Evolutionary conservation across 2,888 invertebrate genomes (phyloP), one percentile per base, ranked within the genome.

Genomic region (Allygus modestus): DNA sequence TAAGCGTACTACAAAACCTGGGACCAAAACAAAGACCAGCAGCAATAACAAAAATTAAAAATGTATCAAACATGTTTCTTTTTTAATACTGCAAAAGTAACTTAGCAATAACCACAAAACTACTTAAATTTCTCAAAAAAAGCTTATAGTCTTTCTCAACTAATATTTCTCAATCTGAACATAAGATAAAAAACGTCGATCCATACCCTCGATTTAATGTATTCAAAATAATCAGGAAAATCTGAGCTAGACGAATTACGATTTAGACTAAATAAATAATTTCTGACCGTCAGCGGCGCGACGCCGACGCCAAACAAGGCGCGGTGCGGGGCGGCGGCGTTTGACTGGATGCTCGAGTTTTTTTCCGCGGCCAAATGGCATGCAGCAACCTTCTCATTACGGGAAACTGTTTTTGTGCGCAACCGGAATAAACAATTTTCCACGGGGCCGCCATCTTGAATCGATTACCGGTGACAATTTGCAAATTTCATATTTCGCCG

Each of bases 401-500:
- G 79, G 79, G 79, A 79, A 79, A 79, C 79, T 31, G 79, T 79
- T 79, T 79, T 79, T 79, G 79, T 79, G 33, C 79, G 79, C 79
- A 54, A 58, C 79, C 37, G 33, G 79, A 79, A 79, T 79, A 79
- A 79, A 79, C 79, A 37, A 79, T 79, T 79, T 79, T 79, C 79
- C 79, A 0, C 33, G 17, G 51, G 20, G 71, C 54, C 54, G 83
- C 83, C 83, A 83, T 83, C 75, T 83, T 83, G 83, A 83, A 83
- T 83, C 58, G 41, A 83, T 83, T 83, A 58, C 46, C 28, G 26
- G 79, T 79, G 33, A 54, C 69, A 81, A 71, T 69, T 71, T 37
- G 61, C 51, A 73, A 81, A 71, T 81, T 84, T 71, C 84, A 73
- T 84, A 84, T 73, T 81, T 81, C 43, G 58, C 58, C 12, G 82